Conservation (phyloP, 2,888 invertebrate species). For the Teinopalpus imperialis region DNA sequence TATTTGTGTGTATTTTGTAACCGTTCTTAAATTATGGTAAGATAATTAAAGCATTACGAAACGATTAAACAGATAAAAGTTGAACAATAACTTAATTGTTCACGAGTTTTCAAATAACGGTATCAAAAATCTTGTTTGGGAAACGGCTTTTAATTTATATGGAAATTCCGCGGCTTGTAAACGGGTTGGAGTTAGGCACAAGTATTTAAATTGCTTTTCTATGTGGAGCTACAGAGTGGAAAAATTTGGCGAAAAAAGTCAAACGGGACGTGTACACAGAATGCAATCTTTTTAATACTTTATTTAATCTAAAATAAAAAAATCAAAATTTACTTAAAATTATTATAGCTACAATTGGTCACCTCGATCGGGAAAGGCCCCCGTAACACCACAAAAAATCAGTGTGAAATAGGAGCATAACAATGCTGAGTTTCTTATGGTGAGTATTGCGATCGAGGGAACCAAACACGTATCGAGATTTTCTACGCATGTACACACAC, state of each 20-base stretch:
- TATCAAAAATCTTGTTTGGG: slow-evolving; percentile 61
- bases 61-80: background rate
- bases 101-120: slow-evolving; percentile 36
- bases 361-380: too few relatives aligned
- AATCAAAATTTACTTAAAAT: too few relatives aligned
- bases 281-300: too few relatives aligned
- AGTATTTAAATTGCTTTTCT: slow-evolving; percentile 36
- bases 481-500: too few relatives aligned
- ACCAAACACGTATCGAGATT: too few relatives aligned
- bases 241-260: slow-evolving; percentile 9
- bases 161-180: slow-evolving; percentile 54
- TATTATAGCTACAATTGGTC: too few relatives aligned
- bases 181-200: slow-evolving; percentile 40
- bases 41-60: background rate
- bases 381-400: too few relatives aligned
- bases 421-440: too few relatives aligned
- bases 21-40: background rate
- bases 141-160: slow-evolving; percentile 69
- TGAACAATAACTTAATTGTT: slow-evolving; percentile 17
- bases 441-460: too few relatives aligned
- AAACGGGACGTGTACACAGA: background rate
- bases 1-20: too few relatives aligned
- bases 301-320: too few relatives aligned
- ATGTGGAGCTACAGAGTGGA: slow-evolving; percentile 1
- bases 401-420: too few relatives aligned